phyloP scores from a whole-genome alignment of 1,140 invertebrate genomes.

The Microvelia longipes region DNA sequence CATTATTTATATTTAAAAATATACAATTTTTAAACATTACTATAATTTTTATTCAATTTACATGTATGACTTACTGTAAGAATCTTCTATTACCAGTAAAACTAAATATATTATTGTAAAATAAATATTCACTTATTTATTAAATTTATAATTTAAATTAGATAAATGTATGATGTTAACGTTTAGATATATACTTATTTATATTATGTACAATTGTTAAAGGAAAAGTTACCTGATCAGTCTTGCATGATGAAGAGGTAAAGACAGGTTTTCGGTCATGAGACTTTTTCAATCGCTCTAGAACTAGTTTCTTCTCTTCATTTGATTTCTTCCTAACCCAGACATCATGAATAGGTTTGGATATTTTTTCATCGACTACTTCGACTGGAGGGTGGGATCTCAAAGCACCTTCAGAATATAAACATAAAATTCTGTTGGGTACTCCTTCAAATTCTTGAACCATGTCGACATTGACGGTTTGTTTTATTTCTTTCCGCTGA shows the following conservation, averaged over 20 bases:
- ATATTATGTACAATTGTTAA: neutral
- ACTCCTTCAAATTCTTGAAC: neutral
- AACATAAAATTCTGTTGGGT: neutral
- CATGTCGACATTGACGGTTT: neutral
- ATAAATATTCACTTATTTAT: too few species aligned
- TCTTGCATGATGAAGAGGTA: neutral
- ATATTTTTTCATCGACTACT: neutral
- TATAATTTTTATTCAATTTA: too few species aligned
- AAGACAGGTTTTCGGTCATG: neutral
- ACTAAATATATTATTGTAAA: too few species aligned
- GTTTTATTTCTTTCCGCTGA: neutral
- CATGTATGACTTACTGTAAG: too few species aligned
- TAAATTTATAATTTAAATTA: too few species aligned
- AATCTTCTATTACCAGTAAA: too few species aligned
- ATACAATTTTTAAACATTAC: too few species aligned
- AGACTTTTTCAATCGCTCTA: neutral
- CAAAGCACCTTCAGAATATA: neutral
- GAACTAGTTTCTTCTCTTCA: neutral
- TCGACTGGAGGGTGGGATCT: neutral
- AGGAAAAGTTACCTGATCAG: neutral
- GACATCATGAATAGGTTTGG: neutral
- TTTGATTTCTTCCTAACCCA: neutral
- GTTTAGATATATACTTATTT: too few species aligned
- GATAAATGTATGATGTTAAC: too few species aligned
- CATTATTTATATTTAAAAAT: too few species aligned